Percentiles rank a stretch among this genome's conserved stretches.
phyloP scores from a whole-genome alignment of 2,888 invertebrate genomes.

The Euplagia quadripunctaria region DNA sequence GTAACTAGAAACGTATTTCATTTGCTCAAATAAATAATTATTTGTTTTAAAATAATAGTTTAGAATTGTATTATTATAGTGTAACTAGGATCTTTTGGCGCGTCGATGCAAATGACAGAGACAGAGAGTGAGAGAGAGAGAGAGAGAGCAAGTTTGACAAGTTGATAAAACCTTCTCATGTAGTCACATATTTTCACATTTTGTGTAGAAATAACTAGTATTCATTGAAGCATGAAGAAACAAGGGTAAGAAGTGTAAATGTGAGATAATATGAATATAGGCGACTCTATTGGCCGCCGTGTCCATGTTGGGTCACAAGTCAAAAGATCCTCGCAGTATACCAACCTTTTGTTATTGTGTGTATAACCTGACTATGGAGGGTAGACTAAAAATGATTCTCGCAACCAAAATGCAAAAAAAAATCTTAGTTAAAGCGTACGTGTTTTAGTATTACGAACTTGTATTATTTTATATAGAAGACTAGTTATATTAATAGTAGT shows the following conservation, averaged over 20 bases:
- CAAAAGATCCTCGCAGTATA: background rate
- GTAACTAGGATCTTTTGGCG: background rate
- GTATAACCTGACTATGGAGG: background rate
- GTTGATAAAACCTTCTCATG: background rate
- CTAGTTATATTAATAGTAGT: background rate
- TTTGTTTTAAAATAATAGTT: background rate
- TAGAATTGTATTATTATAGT: background rate
- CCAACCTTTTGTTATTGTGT: background rate
- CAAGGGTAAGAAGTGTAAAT: background rate
- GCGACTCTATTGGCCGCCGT: background rate
- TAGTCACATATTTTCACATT: background rate
- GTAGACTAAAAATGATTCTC: background rate
- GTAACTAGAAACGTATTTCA: background rate
- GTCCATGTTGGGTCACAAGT: background rate
- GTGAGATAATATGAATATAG: background rate
- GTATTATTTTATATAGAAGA: background rate
- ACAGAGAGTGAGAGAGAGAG: background rate
- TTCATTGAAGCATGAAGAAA: background rate
- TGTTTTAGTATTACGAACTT: background rate
- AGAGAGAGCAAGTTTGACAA: background rate
- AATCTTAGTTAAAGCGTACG: no score
- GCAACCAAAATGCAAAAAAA: background rate
- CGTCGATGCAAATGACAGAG: background rate
- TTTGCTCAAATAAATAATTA: slow-evolving; percentile 3
- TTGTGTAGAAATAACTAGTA: background rate